Evolutionary conservation across 2,888 invertebrate genomes (phyloP), one percentile per base, ranked within the genome.

Genomic region (Drosophila silvestris): DNA sequence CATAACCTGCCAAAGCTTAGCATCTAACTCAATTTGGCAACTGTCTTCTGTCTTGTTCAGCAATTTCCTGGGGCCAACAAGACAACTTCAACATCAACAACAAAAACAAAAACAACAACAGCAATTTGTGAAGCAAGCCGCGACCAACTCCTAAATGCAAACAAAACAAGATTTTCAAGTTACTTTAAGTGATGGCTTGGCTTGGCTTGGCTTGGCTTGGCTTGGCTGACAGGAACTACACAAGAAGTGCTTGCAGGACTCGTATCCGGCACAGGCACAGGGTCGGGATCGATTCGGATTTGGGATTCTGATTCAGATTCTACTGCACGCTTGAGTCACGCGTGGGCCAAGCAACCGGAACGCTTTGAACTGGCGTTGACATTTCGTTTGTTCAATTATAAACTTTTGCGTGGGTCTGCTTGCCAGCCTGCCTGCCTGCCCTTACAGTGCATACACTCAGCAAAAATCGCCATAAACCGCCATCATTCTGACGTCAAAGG

Each of bases 351-450:
- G 63, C 61, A 67, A 54, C 50, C 56, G 56, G 52, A 74, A 73
- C 64, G 60, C 88, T 89, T 80, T 85, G 73, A 82, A 74, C 90
- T 90, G 90, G 59, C 89, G 85, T 81, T 86, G 90, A 86, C 85
- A 86, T 86, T 86, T 86, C 85, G 89, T 90, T 86, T 90, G 89
- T 86, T 86, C 85, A 86, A 86, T 86, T 86, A 86, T 86, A 90
- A 86, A 86, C 88, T 88, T 85, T 82, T 73, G 74, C 76, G 78
- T 87, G 85, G 83, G 71, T 39, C 39, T 28, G 26, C 33, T 1
- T 16, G 52, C 52, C n/a, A 5, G 30, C 74, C 54, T 58, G 47
- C 26, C 16, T 5, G 47, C 26, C 9, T 9, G 47, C 26, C 26
- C 16, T 26, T 47, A 9, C 47, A 16, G 1, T 7, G 26, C 47